Conservation (phyloP, 2,888 invertebrate genomes). For the Meliscaeva auricollis region DNA sequence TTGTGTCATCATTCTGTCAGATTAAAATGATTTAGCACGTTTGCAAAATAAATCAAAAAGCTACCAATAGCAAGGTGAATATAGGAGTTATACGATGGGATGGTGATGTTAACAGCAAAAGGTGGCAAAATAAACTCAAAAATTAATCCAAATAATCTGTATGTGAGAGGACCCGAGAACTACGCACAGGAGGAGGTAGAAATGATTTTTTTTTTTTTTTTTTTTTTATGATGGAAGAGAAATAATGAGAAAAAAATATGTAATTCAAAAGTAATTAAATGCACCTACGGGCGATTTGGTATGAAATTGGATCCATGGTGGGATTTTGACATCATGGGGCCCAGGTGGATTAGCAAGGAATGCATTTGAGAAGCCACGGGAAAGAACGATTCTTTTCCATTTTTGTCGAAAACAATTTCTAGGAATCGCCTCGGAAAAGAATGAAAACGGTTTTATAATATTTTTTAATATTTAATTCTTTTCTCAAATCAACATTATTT, state of each 20-base stretch:
- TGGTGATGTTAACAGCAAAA: background rate
- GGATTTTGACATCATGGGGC: background rate
- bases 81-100: background rate
- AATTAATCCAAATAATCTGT: slow-evolving; percentile 41
- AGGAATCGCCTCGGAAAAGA: too few relatives aligned
- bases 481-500: too few relatives aligned
- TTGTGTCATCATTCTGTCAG: slow-evolving; percentile 75
- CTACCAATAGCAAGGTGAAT: background rate
- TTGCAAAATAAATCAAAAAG: slow-evolving; percentile 55
- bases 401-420: too few relatives aligned
- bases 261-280: slow-evolving; percentile 66
- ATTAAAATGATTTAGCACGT: slow-evolving; percentile 72
- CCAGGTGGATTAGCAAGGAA: too few relatives aligned
- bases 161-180: background rate
- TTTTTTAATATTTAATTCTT: too few relatives aligned
- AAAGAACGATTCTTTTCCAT: too few relatives aligned
- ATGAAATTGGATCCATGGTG: background rate
- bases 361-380: too few relatives aligned
- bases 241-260: slow-evolving; percentile 23
- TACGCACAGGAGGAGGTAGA: background rate
- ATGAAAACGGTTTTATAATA: too few relatives aligned
- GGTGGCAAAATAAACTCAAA: slow-evolving; percentile 43
- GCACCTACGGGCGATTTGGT: slow-evolving; percentile 50
- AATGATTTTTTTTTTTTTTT: slow-evolving; percentile 15
- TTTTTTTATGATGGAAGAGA: background rate